phyloP scores from a whole-genome alignment of 2,113 vertebrate genomes.

The Takifugu bimaculatus region DNA sequence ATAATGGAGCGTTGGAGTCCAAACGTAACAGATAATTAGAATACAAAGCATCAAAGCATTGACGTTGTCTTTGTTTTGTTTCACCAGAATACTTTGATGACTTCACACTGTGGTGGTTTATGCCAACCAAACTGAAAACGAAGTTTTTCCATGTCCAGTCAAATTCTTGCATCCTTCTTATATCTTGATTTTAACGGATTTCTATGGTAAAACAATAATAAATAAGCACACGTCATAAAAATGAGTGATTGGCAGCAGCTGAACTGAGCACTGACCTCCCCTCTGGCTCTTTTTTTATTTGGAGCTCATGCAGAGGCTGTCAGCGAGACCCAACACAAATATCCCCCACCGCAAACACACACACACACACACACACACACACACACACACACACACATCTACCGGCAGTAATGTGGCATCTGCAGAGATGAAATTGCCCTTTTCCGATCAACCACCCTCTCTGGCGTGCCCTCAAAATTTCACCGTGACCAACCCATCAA shows the following conservation, averaged over 20 bases:
- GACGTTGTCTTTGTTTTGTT: too few species aligned
- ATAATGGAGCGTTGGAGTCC: too few species aligned
- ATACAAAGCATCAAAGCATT: too few species aligned
- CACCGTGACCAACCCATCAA: slow-evolving; percentile 30
- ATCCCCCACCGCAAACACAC: slow-evolving; percentile 6
- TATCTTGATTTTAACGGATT: too few species aligned
- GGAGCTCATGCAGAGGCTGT: slow-evolving; percentile 30
- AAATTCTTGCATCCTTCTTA: too few species aligned
- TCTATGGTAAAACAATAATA: not conserved
- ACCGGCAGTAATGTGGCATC: slow-evolving; percentile 29
- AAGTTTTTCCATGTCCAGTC: too few species aligned
- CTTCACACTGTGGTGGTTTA: too few species aligned
- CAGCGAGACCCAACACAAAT: slow-evolving; percentile 21
- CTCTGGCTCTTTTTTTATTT: slow-evolving; percentile 24
- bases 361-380: slow-evolving; percentile 8
- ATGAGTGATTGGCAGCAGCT: slow-evolving; percentile 23
- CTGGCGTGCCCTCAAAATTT: slow-evolving; percentile 16
- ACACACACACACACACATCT: not conserved
- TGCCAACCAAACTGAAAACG: too few species aligned
- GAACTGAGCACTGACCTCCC: slow-evolving; percentile 43
- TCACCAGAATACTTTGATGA: too few species aligned
- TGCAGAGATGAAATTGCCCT: slow-evolving; percentile 30
- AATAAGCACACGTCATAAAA: slow-evolving; percentile 9
- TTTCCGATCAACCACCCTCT: slow-evolving; percentile 23
- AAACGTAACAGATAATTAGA: too few species aligned